Base-by-base conservation (phyloP, 2,888 invertebrate species). In the Eurytoma californica region DNA sequence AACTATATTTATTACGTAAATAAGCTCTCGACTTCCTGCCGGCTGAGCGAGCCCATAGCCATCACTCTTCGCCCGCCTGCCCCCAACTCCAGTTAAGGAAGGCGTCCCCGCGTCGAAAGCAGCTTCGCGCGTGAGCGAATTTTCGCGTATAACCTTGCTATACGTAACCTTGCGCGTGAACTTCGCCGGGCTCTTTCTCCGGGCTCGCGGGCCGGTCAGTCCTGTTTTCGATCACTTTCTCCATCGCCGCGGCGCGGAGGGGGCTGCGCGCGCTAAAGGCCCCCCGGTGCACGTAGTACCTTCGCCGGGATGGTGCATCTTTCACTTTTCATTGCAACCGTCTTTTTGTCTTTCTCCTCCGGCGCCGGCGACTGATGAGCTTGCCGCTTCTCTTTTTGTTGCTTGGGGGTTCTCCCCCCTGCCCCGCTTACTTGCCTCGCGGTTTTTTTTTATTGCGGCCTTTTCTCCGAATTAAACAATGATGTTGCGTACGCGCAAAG, bases 91-190 rank as follows among this genome's bases (percentile, higher is more conserved):
- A 39, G 39, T 39, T 39, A 39, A 39, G 53, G 66, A 69, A 58
- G 39, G 68, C 47, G 24, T 1, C 24, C 24, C 24, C 24, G 49
- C 61, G 9, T 30, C 49, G 66, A 51, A 20, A 16, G 58, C 58
- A 16, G 58, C 58, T n/a, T 12, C 18, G 51, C 14, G 60, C 16
- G 30, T 20, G 14, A 69, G 39, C n/a, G 60, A 39, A 39, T 39
- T 39, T 39, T 3, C 53, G 55, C 5, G 47, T 55, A 67, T 82
- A 84, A 89, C 89, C 88, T 88, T 88, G 87, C 85, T 83, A n/a
- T n/a, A 81, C 85, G 84, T 88, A 88, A 89, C 89, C 88, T 89
- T 89, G 89, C 85, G 84, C 84, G 65, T 87, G 88, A 89, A 88
- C 87, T 88, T 87, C 84, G 83, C 69, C 72, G 61, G 61, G 75